A percentile compares a stretch with the other conserved stretches of the same genome.
phyloP scores from a whole-genome alignment of 1,140 invertebrate species.

The Drosophila pandora region DNA sequence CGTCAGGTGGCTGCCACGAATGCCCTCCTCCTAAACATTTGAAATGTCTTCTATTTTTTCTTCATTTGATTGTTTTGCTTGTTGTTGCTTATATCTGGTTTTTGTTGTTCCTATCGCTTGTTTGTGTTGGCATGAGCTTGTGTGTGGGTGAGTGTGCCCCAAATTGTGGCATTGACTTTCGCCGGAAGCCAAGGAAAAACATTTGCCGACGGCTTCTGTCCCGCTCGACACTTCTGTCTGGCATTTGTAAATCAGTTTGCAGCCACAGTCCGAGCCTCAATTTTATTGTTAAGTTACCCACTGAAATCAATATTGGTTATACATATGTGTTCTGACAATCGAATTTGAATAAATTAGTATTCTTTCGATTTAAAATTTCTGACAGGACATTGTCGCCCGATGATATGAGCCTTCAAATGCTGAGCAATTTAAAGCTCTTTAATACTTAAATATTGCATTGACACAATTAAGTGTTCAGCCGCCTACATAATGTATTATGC shows the following conservation, averaged over 20 bases:
- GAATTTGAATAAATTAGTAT: conserved; percentile 25
- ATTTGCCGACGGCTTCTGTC: conserved; percentile 71
- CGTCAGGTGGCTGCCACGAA: conserved; percentile 52
- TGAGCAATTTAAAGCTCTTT: neutral
- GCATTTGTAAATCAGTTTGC: conserved; percentile 54
- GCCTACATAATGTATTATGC: conserved; percentile 6
- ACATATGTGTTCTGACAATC: conserved; percentile 26
- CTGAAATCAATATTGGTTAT: conserved; percentile 36
- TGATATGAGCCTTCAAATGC: neutral
- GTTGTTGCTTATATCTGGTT: conserved; percentile 5
- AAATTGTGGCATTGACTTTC: conserved; percentile 80
- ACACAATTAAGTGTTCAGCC: conserved; percentile 1
- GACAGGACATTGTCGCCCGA: neutral
- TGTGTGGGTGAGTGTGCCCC: conserved; percentile 38
- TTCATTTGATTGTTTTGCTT: conserved; percentile 41
- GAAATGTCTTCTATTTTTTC: conserved; percentile 16
- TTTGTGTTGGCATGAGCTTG: conserved; percentile 6
- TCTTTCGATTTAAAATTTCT: conserved; percentile 34
- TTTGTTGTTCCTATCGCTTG: conserved; percentile 1
- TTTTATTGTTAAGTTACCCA: conserved; percentile 46
- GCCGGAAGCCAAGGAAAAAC: conserved; percentile 78
- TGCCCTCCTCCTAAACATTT: conserved; percentile 16
- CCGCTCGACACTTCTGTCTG: conserved; percentile 51
- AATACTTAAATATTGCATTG: conserved; percentile 25
- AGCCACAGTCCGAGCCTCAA: conserved; percentile 14